Conservation (phyloP, 2,797 vertebrate genomes). For the Trachurus trachurus region DNA sequence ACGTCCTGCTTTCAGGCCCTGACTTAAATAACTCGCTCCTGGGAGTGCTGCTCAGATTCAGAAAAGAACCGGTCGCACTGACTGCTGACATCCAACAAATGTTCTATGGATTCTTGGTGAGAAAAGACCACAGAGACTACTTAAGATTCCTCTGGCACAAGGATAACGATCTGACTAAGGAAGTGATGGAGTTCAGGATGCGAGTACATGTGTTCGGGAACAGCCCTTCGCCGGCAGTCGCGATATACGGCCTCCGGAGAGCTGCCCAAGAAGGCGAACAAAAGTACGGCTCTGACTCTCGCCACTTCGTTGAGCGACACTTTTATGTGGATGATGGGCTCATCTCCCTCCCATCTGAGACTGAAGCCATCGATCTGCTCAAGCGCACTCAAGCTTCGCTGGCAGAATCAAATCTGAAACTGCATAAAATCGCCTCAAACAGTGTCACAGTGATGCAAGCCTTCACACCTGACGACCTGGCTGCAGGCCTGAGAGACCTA, state of each 20-base stretch:
- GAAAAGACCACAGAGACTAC: not conserved
- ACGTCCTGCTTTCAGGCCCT: not conserved
- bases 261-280: constrained; percentile 20
- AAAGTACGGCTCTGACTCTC: not conserved
- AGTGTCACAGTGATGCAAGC: constrained; percentile 30
- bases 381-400: constrained; percentile 5
- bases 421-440: constrained; percentile 40
- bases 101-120: constrained; percentile 11
- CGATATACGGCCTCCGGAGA: constrained; percentile 5
- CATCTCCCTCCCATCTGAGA: not conserved
- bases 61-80: constrained; percentile 4
- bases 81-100: constrained; percentile 29
- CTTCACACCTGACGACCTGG: constrained; percentile 5
- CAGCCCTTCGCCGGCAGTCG: constrained; percentile 11
- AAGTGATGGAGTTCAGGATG: not conserved
- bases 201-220: constrained; percentile 18
- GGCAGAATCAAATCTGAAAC: constrained; percentile 17
- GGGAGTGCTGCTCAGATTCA: not conserved
- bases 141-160: constrained; percentile 20
- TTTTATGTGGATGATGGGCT: constrained; percentile 42
- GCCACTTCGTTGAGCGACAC: constrained; percentile 23
- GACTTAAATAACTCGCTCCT: constrained; percentile 12
- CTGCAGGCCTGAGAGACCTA: constrained; percentile 6
- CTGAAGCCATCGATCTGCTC: constrained; percentile 7
- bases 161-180: constrained; percentile 1